Conservation (phyloP, 2,888 invertebrate species). For the Parthenolecanium corni region DNA sequence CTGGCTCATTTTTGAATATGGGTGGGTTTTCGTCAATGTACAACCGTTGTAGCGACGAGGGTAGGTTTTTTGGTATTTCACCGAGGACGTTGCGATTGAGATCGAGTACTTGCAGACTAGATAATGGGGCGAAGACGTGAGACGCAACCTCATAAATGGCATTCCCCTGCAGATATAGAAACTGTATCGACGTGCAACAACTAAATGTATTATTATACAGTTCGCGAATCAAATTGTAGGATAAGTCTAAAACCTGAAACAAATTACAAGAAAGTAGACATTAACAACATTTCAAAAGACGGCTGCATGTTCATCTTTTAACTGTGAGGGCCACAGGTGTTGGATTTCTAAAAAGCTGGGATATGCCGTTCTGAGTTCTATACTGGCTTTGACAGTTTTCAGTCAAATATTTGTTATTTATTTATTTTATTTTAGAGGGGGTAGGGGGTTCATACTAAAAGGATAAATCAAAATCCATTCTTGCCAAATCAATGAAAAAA, state of each 20-base stretch:
- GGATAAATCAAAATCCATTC: no score
- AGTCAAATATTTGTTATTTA: no score
- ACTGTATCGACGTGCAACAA: constrained; percentile 13
- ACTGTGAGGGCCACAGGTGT: neutral
- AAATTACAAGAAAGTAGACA: neutral
- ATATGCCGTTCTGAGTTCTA: neutral
- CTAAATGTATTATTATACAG: constrained; percentile 15
- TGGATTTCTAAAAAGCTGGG: neutral
- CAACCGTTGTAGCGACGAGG: neutral
- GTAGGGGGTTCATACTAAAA: no score
- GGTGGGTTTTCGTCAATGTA: constrained; percentile 4
- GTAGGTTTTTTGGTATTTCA: neutral
- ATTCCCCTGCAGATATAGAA: constrained; percentile 14
- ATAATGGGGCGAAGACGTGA: neutral
- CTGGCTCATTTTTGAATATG: neutral
- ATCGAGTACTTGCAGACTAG: constrained; percentile 15
- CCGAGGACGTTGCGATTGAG: constrained; percentile 7
- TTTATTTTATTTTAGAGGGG: no score
- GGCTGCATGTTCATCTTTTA: neutral
- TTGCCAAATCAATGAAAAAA: no score
- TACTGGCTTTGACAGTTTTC: no score
- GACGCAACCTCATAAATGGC: neutral
- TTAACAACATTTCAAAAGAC: neutral
- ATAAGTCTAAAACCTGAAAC: constrained; percentile 17
- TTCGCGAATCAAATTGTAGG: neutral